Conservation (phyloP, 2,888 invertebrate genomes). For the Eudasyphora cyanicolor region DNA sequence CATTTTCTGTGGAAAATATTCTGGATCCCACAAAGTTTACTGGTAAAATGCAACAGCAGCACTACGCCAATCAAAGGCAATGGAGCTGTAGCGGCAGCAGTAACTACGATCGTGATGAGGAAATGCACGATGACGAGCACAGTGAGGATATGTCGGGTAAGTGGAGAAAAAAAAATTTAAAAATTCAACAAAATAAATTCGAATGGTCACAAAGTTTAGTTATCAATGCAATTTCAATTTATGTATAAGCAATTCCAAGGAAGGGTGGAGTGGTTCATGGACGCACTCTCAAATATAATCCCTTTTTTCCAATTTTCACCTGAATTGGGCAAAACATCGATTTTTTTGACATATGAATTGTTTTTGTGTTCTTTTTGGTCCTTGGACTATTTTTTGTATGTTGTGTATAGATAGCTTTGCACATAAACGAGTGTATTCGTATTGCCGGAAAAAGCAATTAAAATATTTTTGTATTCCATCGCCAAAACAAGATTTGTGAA, state of each 20-base stretch:
- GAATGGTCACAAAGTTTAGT: not conserved
- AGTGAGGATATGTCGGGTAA: slow-evolving; percentile 82
- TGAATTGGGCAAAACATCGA: not conserved
- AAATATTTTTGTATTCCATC: not conserved
- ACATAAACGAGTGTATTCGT: not conserved
- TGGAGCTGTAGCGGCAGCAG: slow-evolving; percentile 79
- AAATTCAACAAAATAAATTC: slow-evolving; percentile 19
- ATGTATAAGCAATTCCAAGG: too few relatives aligned
- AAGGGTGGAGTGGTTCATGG: too few relatives aligned
- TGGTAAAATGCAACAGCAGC: slow-evolving; percentile 80
- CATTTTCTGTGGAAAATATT: slow-evolving; percentile 95
- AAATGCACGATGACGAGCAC: slow-evolving; percentile 80
- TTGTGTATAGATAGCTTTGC: not conserved
- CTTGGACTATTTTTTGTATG: too few relatives aligned
- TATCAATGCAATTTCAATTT: not conserved
- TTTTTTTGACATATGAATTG: not conserved
- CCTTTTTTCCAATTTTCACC: not conserved
- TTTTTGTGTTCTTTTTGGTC: not conserved
- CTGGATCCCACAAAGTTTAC: slow-evolving; percentile 95
- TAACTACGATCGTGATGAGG: slow-evolving; percentile 79
- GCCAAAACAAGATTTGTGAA: not conserved
- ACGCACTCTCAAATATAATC: not conserved
- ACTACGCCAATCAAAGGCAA: slow-evolving; percentile 76
- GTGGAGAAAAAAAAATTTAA: slow-evolving; percentile 68
- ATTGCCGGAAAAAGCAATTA: slow-evolving; percentile 12